Conservation (phyloP, 2,797 vertebrate genomes). For the Molossus alvarezi region DNA sequence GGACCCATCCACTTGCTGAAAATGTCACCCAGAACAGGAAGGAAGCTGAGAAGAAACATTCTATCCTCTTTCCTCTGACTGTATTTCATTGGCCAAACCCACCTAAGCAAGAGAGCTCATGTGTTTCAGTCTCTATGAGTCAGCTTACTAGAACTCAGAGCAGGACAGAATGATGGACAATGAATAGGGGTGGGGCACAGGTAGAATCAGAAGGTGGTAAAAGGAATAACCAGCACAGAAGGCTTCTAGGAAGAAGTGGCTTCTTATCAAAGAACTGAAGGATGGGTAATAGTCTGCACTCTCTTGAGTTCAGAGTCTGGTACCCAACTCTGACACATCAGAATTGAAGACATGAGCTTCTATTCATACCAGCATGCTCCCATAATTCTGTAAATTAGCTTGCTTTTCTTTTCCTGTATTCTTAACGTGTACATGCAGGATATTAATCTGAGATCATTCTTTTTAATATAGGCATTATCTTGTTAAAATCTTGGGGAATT, state of each 20-base stretch:
- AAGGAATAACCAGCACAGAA: neutral
- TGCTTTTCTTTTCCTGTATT: neutral
- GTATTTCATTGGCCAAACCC: neutral
- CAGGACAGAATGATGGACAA: neutral
- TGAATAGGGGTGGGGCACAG: neutral
- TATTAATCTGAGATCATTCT: neutral
- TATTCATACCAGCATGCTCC: neutral
- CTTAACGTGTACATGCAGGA: neutral
- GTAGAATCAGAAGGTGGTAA: neutral
- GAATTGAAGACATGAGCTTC: neutral
- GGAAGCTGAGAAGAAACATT: neutral
- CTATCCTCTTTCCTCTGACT: neutral
- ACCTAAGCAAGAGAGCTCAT: neutral
- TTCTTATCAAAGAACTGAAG: neutral
- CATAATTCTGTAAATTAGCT: constrained; percentile 4
- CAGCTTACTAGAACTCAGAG: neutral
- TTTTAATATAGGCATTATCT: neutral
- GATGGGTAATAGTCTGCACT: neutral
- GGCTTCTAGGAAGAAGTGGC: neutral
- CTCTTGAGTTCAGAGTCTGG: too few species aligned
- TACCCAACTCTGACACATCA: too few species aligned
- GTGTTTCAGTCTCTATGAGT: neutral
- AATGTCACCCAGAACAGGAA: neutral
- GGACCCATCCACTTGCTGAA: neutral
- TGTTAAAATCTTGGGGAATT: neutral